phyloP scores from a whole-genome alignment of 2,888 invertebrate genomes.

The Phytoseiulus persimilis region DNA sequence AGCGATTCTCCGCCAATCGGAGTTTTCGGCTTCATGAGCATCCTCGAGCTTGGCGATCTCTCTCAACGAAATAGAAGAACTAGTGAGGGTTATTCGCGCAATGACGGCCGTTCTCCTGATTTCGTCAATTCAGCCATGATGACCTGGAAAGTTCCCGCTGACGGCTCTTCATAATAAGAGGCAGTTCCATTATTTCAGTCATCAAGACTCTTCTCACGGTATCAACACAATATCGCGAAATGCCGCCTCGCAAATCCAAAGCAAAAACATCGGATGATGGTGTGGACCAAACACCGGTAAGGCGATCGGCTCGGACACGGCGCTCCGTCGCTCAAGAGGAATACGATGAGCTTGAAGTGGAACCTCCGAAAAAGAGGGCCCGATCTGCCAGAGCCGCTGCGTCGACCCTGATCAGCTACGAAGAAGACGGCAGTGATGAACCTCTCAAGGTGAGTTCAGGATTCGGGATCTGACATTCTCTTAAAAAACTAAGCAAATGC shows the following conservation, averaged over 20 bases:
- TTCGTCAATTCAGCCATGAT: too few species aligned
- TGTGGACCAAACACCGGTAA: background rate
- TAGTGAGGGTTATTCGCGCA: too few species aligned
- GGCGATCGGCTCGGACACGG: constrained; percentile 26
- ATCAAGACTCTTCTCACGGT: background rate
- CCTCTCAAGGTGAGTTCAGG: background rate
- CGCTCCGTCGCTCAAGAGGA: background rate
- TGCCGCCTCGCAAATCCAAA: constrained; percentile 21
- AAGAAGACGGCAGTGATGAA: constrained; percentile 7
- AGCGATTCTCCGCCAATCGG: too few species aligned
- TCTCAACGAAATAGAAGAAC: too few species aligned
- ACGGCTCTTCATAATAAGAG: too few species aligned
- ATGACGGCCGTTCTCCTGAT: too few species aligned
- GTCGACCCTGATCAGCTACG: background rate
- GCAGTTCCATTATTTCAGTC: too few species aligned
- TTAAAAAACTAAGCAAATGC: too few species aligned
- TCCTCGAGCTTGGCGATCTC: too few species aligned
- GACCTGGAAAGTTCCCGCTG: too few species aligned
- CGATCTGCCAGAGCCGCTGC: background rate
- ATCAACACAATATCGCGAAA: background rate
- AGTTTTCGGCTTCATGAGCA: too few species aligned
- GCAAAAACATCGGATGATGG: background rate
- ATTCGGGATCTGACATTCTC: too few species aligned
- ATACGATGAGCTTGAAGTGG: background rate
- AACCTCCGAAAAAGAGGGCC: background rate